Evolutionary conservation across 2,797 vertebrate genomes (phyloP), one percentile per base, ranked within the genome.

Genomic region (Xenentodon cancila): DNA sequence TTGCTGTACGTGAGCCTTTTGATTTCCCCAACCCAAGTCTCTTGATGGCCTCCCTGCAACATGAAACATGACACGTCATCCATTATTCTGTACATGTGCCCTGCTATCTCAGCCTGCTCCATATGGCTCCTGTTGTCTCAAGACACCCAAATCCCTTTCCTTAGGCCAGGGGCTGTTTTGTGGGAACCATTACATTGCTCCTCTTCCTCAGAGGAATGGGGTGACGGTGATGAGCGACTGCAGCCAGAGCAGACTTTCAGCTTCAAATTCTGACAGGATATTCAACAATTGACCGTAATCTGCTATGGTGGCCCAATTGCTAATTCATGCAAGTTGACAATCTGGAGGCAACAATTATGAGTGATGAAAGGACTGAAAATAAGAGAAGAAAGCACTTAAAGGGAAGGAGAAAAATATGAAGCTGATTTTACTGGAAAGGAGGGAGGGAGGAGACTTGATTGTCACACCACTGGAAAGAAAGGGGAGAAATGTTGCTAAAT

Each of bases 51-150:
- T 84, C 91, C 86, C 87, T 54, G 91, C 92, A 92, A 92, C 92
- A 94, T 92, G 91, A 92, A 94, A 94, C 92, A 94, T 93, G 93
- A 94, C 93, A 94, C 90, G 74, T 93, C 93, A 94, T 94, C 92
- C 89, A 94, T 94, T 94, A 94, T 94, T 94, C 92, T 92, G 90
- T 90, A 92, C 85, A 87, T 92, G 88, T 88, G 91, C 86, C 89
- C 82, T 86, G 90, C 92, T 90, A 89, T 92, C 91, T 89, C 86
- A 84, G 91, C 91, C 87, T 40, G 75, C 90, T 94, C 92, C 93
- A 94, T 94, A 94, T 94, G 93, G 92, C 91, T 92, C 79, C 85
- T 71, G 89, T 89, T 89, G 88, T 94, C 93, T 94, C 92, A 87
- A 92, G 92, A 94, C 93, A 90, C 93, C 91, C 90, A 91, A 92